Evolutionary conservation across 2,888 invertebrate species (phyloP).

Genomic region (Onchidella celtica): DNA sequence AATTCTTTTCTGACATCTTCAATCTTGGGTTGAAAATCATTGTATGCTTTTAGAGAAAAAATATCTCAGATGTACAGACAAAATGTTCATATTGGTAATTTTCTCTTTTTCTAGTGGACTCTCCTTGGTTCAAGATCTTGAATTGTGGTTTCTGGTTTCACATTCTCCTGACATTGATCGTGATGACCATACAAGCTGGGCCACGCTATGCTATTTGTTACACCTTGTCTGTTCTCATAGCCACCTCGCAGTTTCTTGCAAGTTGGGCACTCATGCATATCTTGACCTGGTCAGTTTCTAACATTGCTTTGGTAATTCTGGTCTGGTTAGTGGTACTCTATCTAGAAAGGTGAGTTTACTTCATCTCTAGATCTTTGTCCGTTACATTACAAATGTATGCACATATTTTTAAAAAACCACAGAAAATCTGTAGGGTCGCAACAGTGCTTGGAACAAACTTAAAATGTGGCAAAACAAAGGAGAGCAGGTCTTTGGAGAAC

Average conservation of each 20-base stretch:
- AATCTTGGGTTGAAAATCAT: no score
- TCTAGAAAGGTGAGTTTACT: constrained; percentile 17
- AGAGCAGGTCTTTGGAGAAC: no score
- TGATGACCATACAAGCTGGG: background rate
- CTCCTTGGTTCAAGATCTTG: constrained; percentile 12
- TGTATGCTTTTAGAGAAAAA: no score
- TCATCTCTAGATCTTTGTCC: background rate
- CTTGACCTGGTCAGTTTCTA: background rate
- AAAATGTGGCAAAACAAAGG: no score
- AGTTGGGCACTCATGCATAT: constrained; percentile 8
- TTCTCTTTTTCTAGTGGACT: constrained; percentile 19
- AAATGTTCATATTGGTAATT: no score
- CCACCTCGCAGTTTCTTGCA: background rate
- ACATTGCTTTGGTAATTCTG: background rate
- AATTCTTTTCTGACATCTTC: no score
- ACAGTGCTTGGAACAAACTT: no score
- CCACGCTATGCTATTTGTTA: background rate
- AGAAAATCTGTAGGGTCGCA: background rate
- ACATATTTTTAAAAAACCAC: no score
- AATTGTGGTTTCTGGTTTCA: constrained; percentile 12
- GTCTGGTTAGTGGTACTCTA: constrained; percentile 25
- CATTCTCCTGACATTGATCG: background rate
- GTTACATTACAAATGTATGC: background rate
- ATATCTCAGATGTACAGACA: no score
- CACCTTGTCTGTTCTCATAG: background rate